phyloP scores from a whole-genome alignment of 2,797 vertebrate genomes.

The Hoplostethus mediterraneus region DNA sequence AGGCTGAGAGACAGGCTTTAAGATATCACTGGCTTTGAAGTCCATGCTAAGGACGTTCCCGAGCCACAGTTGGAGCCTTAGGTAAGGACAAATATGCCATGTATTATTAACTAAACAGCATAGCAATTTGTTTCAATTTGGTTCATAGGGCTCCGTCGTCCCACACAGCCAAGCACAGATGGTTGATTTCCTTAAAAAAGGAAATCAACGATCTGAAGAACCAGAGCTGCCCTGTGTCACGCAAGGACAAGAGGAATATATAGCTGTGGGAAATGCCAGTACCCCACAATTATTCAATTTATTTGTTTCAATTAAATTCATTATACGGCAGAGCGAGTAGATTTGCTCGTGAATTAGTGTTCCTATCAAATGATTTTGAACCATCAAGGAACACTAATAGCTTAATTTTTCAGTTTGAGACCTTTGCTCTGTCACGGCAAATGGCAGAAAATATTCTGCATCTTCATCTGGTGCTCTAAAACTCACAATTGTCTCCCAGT shows the following conservation, averaged over 20 bases:
- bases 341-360: conserved; percentile 57
- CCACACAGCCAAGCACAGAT: conserved; percentile 41
- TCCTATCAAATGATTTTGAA: conserved; percentile 41
- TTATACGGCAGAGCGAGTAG: conserved; percentile 55
- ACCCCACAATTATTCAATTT: conserved; percentile 46
- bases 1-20: conserved; percentile 31
- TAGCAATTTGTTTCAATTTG: conserved; percentile 68
- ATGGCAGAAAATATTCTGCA: conserved; percentile 23
- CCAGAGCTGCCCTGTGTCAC: conserved; percentile 9
- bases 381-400: conserved; percentile 54
- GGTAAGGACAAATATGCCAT: conserved; percentile 53
- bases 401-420: conserved; percentile 61
- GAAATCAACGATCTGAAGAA: background rate
- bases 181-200: conserved; percentile 28
- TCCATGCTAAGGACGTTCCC: conserved; percentile 31
- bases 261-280: conserved; percentile 22
- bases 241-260: conserved; percentile 17
- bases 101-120: conserved; percentile 60
- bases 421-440: conserved; percentile 43
- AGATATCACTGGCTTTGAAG: conserved; percentile 44
- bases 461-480: conserved; percentile 24
- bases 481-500: conserved; percentile 40
- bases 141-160: conserved; percentile 33
- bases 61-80: conserved; percentile 36
- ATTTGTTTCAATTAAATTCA: conserved; percentile 58